phyloP scores from a whole-genome alignment of 1,140 invertebrate species.

The Sitophilus oryzae region DNA sequence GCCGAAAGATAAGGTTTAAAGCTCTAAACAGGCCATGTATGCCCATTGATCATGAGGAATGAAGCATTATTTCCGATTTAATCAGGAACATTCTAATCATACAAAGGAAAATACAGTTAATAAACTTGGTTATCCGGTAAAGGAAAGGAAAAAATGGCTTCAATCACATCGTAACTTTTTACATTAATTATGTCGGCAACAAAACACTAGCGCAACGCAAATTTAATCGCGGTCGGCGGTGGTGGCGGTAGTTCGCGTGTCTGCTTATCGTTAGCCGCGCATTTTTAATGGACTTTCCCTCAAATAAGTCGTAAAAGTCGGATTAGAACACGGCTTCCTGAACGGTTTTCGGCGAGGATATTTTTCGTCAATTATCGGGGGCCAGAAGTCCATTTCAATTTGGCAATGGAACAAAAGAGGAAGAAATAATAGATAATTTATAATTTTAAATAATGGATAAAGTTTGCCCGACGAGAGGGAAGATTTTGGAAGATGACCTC shows the following conservation, averaged over 20 bases:
- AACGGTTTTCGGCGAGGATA: slow-evolving; percentile 7
- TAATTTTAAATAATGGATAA: too few relatives aligned
- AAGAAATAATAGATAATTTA: too few relatives aligned
- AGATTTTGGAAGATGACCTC: too few relatives aligned
- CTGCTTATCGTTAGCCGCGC: too few relatives aligned
- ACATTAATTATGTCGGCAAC: slow-evolving; percentile 24
- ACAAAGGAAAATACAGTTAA: too few relatives aligned
- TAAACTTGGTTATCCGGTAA: slow-evolving; percentile 9
- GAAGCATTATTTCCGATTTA: too few relatives aligned
- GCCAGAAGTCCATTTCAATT: slow-evolving; percentile 5
- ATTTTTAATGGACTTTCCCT: slow-evolving; percentile 15
- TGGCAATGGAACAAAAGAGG: background rate
- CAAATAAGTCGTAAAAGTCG: slow-evolving; percentile 24
- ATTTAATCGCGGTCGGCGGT: slow-evolving; percentile 19
- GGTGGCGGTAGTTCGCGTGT: slow-evolving; percentile 12
- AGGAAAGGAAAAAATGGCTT: slow-evolving; percentile 4
- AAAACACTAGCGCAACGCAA: slow-evolving; percentile 22
- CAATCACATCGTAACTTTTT: slow-evolving; percentile 22
- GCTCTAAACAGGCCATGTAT: too few relatives aligned
- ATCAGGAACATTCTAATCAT: too few relatives aligned
- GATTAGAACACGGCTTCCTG: slow-evolving; percentile 19
- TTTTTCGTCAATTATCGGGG: slow-evolving; percentile 11
- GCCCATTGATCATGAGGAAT: too few relatives aligned
- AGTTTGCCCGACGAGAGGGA: too few relatives aligned
- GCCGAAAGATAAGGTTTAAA: too few relatives aligned